These are phyloP conservation scores for Nephrotoma flavescens DNA, from an alignment of 2,888 invertebrate genomes.

Conservation along the genomic window DNA sequence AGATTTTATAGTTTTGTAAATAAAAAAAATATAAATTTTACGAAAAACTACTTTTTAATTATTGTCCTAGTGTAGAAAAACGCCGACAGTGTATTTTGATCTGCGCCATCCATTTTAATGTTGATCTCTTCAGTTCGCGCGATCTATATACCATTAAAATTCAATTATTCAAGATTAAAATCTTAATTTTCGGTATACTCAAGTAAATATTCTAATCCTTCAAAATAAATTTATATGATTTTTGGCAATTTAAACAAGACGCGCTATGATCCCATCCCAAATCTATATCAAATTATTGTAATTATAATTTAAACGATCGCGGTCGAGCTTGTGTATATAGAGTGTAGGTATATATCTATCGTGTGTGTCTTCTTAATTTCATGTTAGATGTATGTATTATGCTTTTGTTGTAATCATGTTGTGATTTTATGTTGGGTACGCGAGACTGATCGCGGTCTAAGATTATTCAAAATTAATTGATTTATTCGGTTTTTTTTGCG, in stretches of 20 bases:
- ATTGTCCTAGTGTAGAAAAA: not conserved
- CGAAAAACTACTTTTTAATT: not conserved
- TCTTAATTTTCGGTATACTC: not conserved
- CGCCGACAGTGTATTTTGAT: not conserved
- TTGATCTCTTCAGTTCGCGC: not conserved
- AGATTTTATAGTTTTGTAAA: not conserved
- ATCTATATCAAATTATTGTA: not conserved
- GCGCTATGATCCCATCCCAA: not conserved
- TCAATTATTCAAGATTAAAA: not conserved
- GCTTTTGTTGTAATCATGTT: not conserved
- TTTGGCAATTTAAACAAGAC: not conserved
- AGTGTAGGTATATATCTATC: not conserved
- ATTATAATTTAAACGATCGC: not conserved
- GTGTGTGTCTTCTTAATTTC: not conserved
- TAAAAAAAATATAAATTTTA: not conserved
- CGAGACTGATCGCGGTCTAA: not conserved
- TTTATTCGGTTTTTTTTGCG: not conserved
- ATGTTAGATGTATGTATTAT: not conserved
- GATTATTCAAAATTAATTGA: not conserved
- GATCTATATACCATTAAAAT: not conserved
- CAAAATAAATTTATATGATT: not conserved
- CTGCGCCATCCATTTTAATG: not conserved
- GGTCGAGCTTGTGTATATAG: not conserved
- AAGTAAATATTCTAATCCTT: not conserved
- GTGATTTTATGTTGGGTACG: not conserved